Percentiles rank a stretch among this genome's conserved stretches.
Conservation (phyloP, 2,888 invertebrate genomes). For the Cosmia pyralina region DNA sequence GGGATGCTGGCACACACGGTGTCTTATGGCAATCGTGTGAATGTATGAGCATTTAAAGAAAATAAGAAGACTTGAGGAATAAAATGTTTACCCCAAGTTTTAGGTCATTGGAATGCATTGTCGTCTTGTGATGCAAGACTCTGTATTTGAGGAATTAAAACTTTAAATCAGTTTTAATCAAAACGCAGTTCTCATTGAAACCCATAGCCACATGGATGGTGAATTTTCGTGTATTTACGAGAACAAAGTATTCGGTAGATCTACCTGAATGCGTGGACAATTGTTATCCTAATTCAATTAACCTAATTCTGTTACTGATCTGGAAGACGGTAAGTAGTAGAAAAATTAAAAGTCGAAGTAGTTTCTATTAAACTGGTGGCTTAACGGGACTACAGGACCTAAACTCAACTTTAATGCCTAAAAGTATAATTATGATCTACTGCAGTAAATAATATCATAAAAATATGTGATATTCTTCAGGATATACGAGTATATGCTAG, state of each 20-base stretch:
- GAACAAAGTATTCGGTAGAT: neutral
- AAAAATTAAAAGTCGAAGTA: neutral
- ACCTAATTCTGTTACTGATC: neutral
- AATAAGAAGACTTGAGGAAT: neutral
- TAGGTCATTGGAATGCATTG: neutral
- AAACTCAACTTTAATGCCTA: no score
- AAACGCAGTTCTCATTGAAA: neutral
- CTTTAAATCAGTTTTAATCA: neutral
- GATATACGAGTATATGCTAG: no score
- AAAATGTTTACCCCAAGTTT: neutral
- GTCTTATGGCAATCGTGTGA: constrained; percentile 40
- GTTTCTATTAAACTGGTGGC: no score
- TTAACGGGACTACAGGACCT: no score
- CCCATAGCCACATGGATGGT: no score
- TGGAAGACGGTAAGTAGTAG: no score
- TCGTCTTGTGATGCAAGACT: neutral
- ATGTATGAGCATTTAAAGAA: constrained; percentile 20
- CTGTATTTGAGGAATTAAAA: neutral
- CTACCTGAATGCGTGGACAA: neutral
- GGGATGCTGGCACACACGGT: constrained; percentile 48
- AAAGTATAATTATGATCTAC: no score
- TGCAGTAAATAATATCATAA: no score
- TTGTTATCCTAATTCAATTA: neutral
- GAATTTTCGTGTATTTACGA: neutral
- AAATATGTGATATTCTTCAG: no score